Evolutionary conservation across 2,888 invertebrate genomes (phyloP), one percentile per base, ranked within the genome.

Genomic region (Oeneis ivallda): DNA sequence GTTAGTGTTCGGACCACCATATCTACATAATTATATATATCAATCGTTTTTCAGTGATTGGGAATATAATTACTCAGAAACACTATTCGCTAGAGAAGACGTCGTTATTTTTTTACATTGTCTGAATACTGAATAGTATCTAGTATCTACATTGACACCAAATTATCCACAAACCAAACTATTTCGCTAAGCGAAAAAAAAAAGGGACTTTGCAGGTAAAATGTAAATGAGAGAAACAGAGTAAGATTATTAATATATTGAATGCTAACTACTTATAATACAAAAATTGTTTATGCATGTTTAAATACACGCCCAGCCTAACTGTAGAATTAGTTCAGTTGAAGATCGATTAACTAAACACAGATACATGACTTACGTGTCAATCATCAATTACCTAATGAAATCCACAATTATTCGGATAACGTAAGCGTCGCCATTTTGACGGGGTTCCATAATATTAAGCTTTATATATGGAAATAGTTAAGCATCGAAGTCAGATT

Each of bases 211-310:
- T 72, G 72, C 73, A 71, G 45, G 45, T 50, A 69, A 71, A 72
- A 74, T 45, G 45, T 47, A 59, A 60, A 49, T 13, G 15, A 49
- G 37, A 69, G 72, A 70, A 75, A 71, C 72, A 71, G 68, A 72
- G 75, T 72, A 78, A 77, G 67, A 70, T 71, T 70, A 50, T 53
- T 58, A 50, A 78, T 77, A 80, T 79, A 76, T 79, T 86, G 80
- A 84, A 87, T 78, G 79, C 89, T 89, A 90, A 86, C 90, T 90
- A 90, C 87, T 86, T 89, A 89, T 82, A 70, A 83, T 89, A 89
- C 86, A 88, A 83, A 78, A 79, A 78, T 81, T 80, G 81, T 86
- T 83, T 85, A 86, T 87, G 88, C 86, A 86, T 79, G 74, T 85
- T 83, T 87, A 83, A 88, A 89, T 39, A 54, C 34, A 56, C 13